Evolutionary conservation across 2,888 invertebrate genomes (phyloP).

Genomic region (Tineola bisselliella): DNA sequence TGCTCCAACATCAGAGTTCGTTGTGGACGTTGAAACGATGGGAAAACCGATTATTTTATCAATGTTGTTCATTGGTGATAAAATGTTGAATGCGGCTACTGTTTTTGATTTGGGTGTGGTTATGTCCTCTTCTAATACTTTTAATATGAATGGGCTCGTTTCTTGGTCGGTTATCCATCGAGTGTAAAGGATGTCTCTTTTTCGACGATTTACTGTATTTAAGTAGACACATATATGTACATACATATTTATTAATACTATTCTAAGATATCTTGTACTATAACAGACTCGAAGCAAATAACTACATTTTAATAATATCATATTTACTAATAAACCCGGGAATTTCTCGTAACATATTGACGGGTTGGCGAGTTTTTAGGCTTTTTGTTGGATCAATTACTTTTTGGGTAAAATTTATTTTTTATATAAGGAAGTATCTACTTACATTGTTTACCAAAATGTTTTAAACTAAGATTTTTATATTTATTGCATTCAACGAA

Average conservation of each 20-base stretch:
- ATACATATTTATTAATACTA: no score
- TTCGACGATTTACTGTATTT: neutral
- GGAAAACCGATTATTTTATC: conserved; percentile 47
- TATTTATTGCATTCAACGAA: conserved; percentile 26
- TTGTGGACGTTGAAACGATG: neutral
- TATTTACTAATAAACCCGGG: no score
- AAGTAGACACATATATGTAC: no score
- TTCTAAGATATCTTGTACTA: no score
- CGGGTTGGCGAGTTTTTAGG: no score
- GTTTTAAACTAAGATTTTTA: neutral
- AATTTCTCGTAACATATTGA: no score
- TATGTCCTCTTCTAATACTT: conserved; percentile 52
- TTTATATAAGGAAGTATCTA: no score
- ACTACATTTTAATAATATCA: no score
- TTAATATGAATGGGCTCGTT: conserved; percentile 47
- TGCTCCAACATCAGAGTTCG: neutral
- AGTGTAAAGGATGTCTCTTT: conserved; percentile 28
- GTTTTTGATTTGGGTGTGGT: conserved; percentile 28
- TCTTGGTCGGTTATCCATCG: conserved; percentile 43
- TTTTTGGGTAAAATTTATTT: no score
- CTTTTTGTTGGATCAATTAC: no score
- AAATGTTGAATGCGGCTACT: conserved; percentile 45
- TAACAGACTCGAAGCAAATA: no score
- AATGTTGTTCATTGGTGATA: conserved; percentile 32
- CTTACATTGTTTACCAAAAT: neutral